These are phyloP conservation scores for Gonioctena quinquepunctata DNA, from an alignment of 1,140 invertebrate species.

Conservation along the genomic window DNA sequence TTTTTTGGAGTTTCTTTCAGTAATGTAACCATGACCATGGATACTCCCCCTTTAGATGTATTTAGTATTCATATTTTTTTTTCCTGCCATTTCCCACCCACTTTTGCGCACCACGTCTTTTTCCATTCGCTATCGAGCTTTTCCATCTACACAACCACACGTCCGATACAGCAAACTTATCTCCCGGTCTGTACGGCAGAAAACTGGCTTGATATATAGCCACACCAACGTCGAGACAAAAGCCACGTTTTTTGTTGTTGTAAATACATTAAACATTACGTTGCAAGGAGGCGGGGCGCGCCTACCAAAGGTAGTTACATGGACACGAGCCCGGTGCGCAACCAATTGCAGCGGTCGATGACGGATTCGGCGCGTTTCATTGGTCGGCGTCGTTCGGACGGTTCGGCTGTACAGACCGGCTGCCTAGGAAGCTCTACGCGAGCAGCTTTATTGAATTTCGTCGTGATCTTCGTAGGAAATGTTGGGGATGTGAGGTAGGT, in stretches of 20 bases:
- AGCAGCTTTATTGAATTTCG: background rate
- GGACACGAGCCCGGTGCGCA: constrained; percentile 22
- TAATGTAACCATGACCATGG: too few species aligned
- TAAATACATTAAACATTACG: constrained; percentile 49
- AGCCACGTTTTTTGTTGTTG: constrained; percentile 40
- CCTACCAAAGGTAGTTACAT: constrained; percentile 40
- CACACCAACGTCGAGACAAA: constrained; percentile 39
- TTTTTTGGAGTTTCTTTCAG: too few species aligned
- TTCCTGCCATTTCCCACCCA: too few species aligned
- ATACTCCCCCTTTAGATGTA: too few species aligned
- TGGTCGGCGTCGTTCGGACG: constrained; percentile 22
- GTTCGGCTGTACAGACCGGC: background rate
- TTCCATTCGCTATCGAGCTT: background rate
- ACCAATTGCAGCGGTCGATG: constrained; percentile 29
- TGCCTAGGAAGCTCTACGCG: background rate
- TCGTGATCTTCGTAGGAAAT: too few species aligned
- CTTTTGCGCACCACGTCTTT: background rate
- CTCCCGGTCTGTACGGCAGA: constrained; percentile 4
- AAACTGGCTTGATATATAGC: constrained; percentile 35
- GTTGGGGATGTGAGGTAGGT: background rate
- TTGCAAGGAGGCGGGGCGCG: constrained; percentile 33
- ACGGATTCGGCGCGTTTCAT: constrained; percentile 12
- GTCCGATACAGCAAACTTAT: constrained; percentile 20
- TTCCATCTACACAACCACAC: constrained; percentile 17
- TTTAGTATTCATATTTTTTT: too few species aligned